Evolutionary conservation across 2,888 invertebrate genomes (phyloP).

Genomic region (Epirrita christyi): DNA sequence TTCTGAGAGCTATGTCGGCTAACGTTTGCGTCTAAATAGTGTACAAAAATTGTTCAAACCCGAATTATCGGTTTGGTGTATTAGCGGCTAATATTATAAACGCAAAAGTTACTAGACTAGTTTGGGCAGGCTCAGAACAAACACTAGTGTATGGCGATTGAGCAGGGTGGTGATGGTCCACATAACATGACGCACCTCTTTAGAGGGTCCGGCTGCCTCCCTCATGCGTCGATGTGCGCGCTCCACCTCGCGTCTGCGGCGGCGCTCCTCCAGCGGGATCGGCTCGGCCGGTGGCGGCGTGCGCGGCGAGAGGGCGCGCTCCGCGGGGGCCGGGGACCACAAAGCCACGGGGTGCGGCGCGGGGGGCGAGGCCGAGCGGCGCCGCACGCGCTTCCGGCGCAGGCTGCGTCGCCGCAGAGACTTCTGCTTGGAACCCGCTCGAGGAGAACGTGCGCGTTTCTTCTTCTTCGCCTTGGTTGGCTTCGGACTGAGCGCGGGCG

Average conservation of each 20-base stretch:
- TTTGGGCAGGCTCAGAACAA: too few relatives aligned
- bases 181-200: slow-evolving; percentile 85
- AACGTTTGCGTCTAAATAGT: too few relatives aligned
- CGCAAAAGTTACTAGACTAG: too few relatives aligned
- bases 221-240: slow-evolving; percentile 62
- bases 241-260: slow-evolving; percentile 40
- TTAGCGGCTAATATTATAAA: too few relatives aligned
- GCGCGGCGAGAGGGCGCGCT: slow-evolving; percentile 86
- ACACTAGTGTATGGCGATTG: too few relatives aligned
- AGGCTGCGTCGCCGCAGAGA: slow-evolving; percentile 53
- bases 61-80: too few relatives aligned
- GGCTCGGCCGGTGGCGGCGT: slow-evolving; percentile 77
- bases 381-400: slow-evolving; percentile 40
- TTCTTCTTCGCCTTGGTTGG: slow-evolving; percentile 56
- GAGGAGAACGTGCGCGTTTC: slow-evolving; percentile 55
- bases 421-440: slow-evolving; percentile 26
- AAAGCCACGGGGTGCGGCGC: slow-evolving; percentile 59
- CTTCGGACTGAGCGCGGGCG: slow-evolving; percentile 45
- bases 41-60: too few relatives aligned
- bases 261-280: slow-evolving; percentile 68
- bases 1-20: too few relatives aligned
- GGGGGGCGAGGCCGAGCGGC: slow-evolving; percentile 50
- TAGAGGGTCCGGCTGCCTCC: slow-evolving; percentile 85
- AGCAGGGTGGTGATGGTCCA: too few relatives aligned
- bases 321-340: slow-evolving; percentile 52